Conservation (phyloP, 2,797 vertebrate genomes). For the Siniperca undulata region DNA sequence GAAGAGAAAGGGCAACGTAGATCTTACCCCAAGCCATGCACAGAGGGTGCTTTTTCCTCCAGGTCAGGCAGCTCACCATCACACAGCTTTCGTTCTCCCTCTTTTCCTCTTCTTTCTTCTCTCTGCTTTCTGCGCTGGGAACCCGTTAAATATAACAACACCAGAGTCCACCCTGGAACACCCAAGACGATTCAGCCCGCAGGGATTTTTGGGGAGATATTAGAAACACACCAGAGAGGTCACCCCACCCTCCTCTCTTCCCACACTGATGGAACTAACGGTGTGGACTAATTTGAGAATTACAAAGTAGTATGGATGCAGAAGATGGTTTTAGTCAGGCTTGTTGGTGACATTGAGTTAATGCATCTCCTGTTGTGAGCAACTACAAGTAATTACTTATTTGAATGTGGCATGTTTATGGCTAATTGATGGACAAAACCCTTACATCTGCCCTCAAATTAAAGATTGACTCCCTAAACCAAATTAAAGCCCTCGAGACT, state of each 20-base stretch:
- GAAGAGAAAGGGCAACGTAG: slow-evolving; percentile 70
- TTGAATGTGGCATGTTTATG: slow-evolving; percentile 31
- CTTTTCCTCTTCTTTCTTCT: slow-evolving; percentile 79
- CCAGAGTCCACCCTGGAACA: slow-evolving; percentile 86
- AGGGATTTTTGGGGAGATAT: slow-evolving; percentile 85
- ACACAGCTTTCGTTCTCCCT: slow-evolving; percentile 81
- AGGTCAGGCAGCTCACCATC: slow-evolving; percentile 62
- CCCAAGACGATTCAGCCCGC: slow-evolving; percentile 85
- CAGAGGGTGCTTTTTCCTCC: slow-evolving; percentile 84
- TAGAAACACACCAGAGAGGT: slow-evolving; percentile 83
- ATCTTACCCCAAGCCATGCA: slow-evolving; percentile 87
- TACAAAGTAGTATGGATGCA: slow-evolving; percentile 13
- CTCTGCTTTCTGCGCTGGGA: slow-evolving; percentile 78
- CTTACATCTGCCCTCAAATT: slow-evolving; percentile 50
- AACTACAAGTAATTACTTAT: slow-evolving; percentile 21
- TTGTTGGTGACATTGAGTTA: slow-evolving; percentile 19
- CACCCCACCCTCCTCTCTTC: slow-evolving; percentile 70
- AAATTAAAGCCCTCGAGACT: slow-evolving; percentile 33
- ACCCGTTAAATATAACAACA: slow-evolving; percentile 91
- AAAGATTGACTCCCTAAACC: slow-evolving; percentile 53
- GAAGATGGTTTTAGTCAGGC: slow-evolving; percentile 28
- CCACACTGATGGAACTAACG: slow-evolving; percentile 64
- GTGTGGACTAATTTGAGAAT: slow-evolving; percentile 52
- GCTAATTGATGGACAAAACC: slow-evolving; percentile 43
- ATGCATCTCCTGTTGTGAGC: neutral